phyloP scores from a whole-genome alignment of 92 coral and sea anemone species.

The Zoanthus solanderi region DNA sequence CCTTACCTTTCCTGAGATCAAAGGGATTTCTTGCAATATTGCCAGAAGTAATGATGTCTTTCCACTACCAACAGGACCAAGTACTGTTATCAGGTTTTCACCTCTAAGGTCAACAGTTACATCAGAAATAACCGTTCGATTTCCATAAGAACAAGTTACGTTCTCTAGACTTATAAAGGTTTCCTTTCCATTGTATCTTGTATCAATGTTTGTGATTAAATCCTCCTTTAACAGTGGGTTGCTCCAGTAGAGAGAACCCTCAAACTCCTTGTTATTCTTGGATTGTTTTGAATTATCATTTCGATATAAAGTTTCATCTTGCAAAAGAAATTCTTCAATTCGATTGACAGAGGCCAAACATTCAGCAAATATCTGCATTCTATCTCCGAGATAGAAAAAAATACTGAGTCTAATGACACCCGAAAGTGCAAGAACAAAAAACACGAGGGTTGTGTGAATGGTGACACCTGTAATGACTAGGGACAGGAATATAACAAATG shows the following conservation, averaged over 20 bases:
- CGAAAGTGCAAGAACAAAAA: neutral
- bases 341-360: neutral
- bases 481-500: conserved; percentile 1
- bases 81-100: conserved; percentile 2
- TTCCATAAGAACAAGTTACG: conserved; percentile 11
- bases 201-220: neutral
- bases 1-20: neutral
- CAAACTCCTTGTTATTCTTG: neutral
- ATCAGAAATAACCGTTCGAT: neutral
- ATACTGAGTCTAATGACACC: neutral
- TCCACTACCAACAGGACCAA: conserved; percentile 15
- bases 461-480: neutral
- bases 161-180: neutral
- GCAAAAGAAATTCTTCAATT: neutral
- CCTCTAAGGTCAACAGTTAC: neutral
- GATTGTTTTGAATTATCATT: neutral
- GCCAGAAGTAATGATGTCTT: conserved; percentile 6
- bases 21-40: conserved; percentile 7
- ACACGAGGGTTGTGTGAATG: neutral
- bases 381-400: conserved; percentile 6
- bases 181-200: no score
- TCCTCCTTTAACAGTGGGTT: neutral
- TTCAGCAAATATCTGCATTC: neutral
- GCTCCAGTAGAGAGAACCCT: neutral
- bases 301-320: neutral